Evolutionary conservation across 2,113 vertebrate genomes (phyloP), one percentile per base, ranked within the genome.

Genomic region (Microcebus griseorufus): DNA sequence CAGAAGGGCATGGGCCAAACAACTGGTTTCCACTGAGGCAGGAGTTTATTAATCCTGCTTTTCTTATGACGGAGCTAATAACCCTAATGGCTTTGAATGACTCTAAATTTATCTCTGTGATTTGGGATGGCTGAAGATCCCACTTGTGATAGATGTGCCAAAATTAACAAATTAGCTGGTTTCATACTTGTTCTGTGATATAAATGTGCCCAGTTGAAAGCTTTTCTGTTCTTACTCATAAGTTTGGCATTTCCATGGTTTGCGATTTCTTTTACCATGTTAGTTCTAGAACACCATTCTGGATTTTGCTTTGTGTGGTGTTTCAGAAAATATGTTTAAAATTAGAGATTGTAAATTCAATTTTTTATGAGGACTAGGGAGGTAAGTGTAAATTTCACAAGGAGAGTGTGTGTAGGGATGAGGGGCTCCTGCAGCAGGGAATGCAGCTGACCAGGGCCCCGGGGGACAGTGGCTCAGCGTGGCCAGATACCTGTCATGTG

Each of bases 51-150:
- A 79, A 60, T 42, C 8, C 23, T 76, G 29, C 3, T 81, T 58
- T 92, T 94, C 64, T 80, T 75, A 53, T 75, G 72, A 14, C 62
- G 64, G 76, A 91, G 55, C 76, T 84, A 79, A 85, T 73, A 94
- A 85, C 92, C 42, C 78, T 88, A 62, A 55, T 73, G n/a, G 17
- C 34, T 76, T 84, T 89, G 78, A 90, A 75, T 55, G 58, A 90
- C 53, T 92, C 82, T 91, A 70, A 92, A 88, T 73, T 72, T 88
- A 79, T 80, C 58, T 94, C 76, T 88, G 65, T 65, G 62, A 92
- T 58, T 78, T 65, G 60, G 34, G 5, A 27, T 79, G 60, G 67
- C 53, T 82, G 76, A 89, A 75, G 17, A 39, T 69, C 34, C 75
- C 32, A 48, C 16, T 51, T 86, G 11, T 67, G 85, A 73, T 51